A percentile compares a stretch with the other conserved stretches of the same genome.
These are phyloP conservation scores for Gastracanthus pulcherrimus DNA, from an alignment of 2,888 invertebrate species.

Conservation along the genomic window DNA sequence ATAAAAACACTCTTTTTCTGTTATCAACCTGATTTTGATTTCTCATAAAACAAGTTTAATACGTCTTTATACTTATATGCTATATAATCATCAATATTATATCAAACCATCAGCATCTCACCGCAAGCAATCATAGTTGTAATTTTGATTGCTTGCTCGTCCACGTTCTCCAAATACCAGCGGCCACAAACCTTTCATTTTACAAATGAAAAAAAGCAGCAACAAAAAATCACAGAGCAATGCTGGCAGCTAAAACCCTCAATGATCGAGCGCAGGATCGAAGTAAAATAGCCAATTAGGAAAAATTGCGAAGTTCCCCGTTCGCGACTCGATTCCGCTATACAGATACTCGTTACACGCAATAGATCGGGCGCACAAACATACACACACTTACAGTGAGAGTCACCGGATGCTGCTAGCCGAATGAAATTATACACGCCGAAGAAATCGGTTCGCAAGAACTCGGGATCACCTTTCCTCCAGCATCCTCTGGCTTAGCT, in stretches of 20 bases:
- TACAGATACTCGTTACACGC: constrained; percentile 26
- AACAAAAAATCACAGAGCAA: neutral
- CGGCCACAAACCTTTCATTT: too few species aligned
- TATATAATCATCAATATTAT: too few species aligned
- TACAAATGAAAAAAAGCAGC: too few species aligned
- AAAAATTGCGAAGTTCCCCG: constrained; percentile 27
- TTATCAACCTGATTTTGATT: too few species aligned
- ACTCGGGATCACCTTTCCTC: constrained; percentile 39
- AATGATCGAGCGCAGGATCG: neutral
- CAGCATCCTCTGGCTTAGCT: constrained; percentile 7
- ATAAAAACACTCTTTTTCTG: too few species aligned
- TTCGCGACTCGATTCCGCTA: constrained; percentile 21
- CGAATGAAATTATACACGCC: constrained; percentile 70
- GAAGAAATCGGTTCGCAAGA: constrained; percentile 65
- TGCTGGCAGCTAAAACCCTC: neutral
- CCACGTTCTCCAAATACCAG: too few species aligned
- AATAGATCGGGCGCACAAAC: constrained; percentile 61
- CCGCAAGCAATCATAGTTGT: too few species aligned
- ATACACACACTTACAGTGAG: neutral
- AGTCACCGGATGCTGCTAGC: constrained; percentile 65
- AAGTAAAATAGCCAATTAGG: constrained; percentile 39
- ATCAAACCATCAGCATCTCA: too few species aligned
- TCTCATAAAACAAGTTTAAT: too few species aligned
- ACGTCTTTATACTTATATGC: too few species aligned
- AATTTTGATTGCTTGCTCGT: too few species aligned